phyloP scores from a whole-genome alignment of 2,797 vertebrate species.

The Glossophaga mutica region DNA sequence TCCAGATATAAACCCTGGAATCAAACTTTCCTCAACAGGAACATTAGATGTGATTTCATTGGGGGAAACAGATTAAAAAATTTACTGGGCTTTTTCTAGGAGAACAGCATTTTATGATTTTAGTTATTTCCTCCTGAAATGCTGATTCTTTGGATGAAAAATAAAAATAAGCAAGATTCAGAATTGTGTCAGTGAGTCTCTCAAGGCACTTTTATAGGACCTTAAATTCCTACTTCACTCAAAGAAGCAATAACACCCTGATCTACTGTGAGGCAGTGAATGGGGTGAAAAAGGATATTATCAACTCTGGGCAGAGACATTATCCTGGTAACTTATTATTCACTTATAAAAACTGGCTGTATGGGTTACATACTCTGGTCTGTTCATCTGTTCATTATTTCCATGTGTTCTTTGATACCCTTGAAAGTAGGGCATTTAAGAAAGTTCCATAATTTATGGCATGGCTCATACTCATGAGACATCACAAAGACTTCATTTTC shows the following conservation, averaged over 20 bases:
- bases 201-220: neutral
- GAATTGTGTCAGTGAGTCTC: neutral
- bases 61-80: neutral
- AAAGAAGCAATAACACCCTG: neutral
- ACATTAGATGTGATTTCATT: neutral
- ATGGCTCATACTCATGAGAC: neutral
- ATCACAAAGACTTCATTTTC: neutral
- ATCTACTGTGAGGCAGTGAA: neutral
- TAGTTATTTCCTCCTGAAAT: conserved; percentile 27
- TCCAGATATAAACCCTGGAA: neutral
- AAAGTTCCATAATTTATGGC: neutral
- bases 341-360: neutral
- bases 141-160: neutral
- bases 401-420: neutral
- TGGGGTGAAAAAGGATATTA: neutral
- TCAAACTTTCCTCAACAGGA: neutral
- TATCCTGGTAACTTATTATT: neutral
- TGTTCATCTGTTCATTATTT: neutral
- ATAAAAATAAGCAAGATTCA: neutral
- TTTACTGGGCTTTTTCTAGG: neutral
- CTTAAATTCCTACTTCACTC: neutral
- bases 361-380: neutral
- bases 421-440: neutral
- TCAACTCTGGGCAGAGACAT: neutral
- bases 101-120: conserved; percentile 13